A percentile compares a stretch with the other conserved stretches of the same genome.
Conservation (phyloP, 2,797 vertebrate species). For the Basileuterus tristriatus region DNA sequence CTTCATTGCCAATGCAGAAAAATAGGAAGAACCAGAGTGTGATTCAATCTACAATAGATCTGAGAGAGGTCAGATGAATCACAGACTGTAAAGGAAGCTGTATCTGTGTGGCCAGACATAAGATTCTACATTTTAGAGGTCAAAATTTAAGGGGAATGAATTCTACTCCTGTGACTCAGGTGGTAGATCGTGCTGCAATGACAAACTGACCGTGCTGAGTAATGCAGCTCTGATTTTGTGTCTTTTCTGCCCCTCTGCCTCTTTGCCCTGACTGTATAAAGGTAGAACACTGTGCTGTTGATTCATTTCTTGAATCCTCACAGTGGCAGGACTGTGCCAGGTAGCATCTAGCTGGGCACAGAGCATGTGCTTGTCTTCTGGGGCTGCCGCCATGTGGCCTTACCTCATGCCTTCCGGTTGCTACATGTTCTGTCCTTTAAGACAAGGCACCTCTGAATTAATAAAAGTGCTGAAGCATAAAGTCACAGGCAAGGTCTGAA, state of each 20-base stretch:
- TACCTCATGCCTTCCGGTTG: not conserved
- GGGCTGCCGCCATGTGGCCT: not conserved
- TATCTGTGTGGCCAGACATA: not conserved
- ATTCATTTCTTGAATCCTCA: not conserved
- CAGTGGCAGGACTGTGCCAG: not conserved
- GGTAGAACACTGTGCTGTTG: not conserved
- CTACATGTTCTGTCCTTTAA: not conserved
- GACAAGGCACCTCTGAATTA: not conserved
- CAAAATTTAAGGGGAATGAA: slow-evolving; percentile 8
- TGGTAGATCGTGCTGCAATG: not conserved
- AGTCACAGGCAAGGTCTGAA: not conserved
- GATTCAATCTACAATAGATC: not conserved
- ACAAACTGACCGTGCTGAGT: not conserved
- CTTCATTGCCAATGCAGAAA: not conserved
- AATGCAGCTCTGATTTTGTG: not conserved
- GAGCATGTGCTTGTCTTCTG: not conserved
- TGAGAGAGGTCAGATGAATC: slow-evolving; percentile 44
- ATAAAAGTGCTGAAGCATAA: not conserved
- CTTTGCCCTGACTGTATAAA: not conserved
- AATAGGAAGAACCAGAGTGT: slow-evolving; percentile 5
- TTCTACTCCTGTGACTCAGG: slow-evolving; percentile 32
- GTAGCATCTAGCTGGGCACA: not conserved
- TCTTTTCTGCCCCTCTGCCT: not conserved
- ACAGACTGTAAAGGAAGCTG: slow-evolving; percentile 11
- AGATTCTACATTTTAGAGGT: not conserved